Evolutionary conservation across 2,888 invertebrate genomes (phyloP), one percentile per base, ranked within the genome.

Genomic region (Microctonus brassicae): DNA sequence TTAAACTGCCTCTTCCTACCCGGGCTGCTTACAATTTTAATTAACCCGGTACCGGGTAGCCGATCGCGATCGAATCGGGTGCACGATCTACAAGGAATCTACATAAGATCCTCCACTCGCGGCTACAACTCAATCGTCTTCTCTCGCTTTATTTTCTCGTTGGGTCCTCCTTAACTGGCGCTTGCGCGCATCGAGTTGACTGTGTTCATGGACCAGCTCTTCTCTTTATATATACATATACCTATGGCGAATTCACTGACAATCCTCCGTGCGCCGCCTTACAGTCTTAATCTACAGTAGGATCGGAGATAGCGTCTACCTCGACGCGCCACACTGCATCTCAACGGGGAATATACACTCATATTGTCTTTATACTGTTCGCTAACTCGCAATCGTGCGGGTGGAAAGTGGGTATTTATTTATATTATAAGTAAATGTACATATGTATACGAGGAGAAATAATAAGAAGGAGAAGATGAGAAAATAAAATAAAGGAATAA

Each of bases 51-150:
- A 86, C 85, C 84, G 83, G 85, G 84, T 83, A 84, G 83, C 84
- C 83, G 87, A 87, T 87, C 86, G 87, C 87, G 86, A 87, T 87
- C 87, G 86, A 87, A 87, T 87, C 87, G 87, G 87, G 87, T 87
- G 87, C 87, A 87, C 87, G 87, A 87, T 87, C 87, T 87, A 87
- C 87, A 87, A 87, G 87, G 86, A 87, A 87, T 87, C 87, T 87
- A 87, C 87, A 87, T 87, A 87, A 87, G 87, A 87, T 87, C 87
- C 87, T 87, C 87, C 87, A 87, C 87, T 87, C 87, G 83, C 83
- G 84, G 85, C 86, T 84, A 86, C 86, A 83, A 84, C 86, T 86
- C 87, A 87, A 87, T 87, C 86, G 85, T 82, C 84, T 84, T 80
- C 81, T 66, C 75, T 73, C 72, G 73, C 73, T 73, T 71, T 72